Conservation (phyloP, 2,113 vertebrate species). For the Orthochromis indermauri region DNA sequence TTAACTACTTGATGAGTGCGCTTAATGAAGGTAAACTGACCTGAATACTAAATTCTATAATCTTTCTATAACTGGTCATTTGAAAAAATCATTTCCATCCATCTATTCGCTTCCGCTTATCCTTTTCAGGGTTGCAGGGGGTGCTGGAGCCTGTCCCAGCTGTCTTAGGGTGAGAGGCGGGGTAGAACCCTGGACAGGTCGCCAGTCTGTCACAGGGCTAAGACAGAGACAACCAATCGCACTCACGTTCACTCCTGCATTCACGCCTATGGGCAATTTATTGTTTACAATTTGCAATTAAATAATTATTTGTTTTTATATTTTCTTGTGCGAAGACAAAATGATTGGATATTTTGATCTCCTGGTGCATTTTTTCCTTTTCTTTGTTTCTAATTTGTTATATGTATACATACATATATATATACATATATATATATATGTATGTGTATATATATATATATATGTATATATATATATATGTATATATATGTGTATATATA, state of each 20-base stretch:
- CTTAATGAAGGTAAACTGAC: neutral
- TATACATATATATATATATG: accelerated
- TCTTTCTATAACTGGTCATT: neutral
- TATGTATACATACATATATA: accelerated
- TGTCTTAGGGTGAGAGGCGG: neutral
- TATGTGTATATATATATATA: neutral
- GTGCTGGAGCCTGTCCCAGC: accelerated
- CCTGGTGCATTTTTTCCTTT: accelerated
- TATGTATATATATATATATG: neutral
- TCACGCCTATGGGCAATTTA: neutral
- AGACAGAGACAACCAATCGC: neutral
- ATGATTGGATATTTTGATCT: neutral
- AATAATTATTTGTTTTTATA: neutral
- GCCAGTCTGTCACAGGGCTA: neutral
- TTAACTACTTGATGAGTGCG: neutral
- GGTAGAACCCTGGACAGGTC: neutral
- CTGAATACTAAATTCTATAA: neutral
- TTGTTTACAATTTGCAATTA: neutral
- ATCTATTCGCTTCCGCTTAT: accelerated
- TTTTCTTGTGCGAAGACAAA: neutral
- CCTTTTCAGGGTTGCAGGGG: neutral
- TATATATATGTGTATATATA: neutral
- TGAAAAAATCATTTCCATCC: neutral
- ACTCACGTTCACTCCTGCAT: neutral
- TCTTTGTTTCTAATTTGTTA: neutral